A percentile compares a stretch with the other conserved stretches of the same genome.
These are phyloP conservation scores for Gambusia affinis DNA, from an alignment of 2,113 vertebrate species.

Conservation along the genomic window DNA sequence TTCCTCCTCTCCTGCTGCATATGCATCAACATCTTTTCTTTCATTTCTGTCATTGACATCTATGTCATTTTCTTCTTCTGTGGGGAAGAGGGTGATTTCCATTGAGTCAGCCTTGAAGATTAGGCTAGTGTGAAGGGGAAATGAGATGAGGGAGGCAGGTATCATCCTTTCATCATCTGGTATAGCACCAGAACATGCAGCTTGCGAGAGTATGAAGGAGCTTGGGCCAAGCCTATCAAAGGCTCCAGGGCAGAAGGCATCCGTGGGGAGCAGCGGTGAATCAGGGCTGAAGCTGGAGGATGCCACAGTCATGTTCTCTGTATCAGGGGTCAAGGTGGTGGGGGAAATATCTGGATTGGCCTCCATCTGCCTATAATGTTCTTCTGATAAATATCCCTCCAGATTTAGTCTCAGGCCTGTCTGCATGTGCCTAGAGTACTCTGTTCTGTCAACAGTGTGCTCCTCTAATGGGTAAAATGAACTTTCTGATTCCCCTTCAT, in stretches of 20 bases:
- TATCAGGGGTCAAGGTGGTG: slow-evolving; percentile 65
- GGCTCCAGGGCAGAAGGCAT: slow-evolving; percentile 62
- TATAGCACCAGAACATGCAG: slow-evolving; percentile 70
- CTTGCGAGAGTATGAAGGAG: slow-evolving; percentile 77
- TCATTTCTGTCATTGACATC: slow-evolving; percentile 61
- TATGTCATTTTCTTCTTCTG: slow-evolving; percentile 76
- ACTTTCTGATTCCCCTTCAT: slow-evolving; percentile 68
- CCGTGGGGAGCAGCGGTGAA: slow-evolving; percentile 58
- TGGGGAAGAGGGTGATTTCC: slow-evolving; percentile 86
- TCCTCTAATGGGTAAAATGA: slow-evolving; percentile 66
- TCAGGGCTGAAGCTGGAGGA: slow-evolving; percentile 64
- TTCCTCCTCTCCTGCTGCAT: slow-evolving; percentile 83
- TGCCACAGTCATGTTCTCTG: slow-evolving; percentile 72
- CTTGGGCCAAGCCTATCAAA: slow-evolving; percentile 68
- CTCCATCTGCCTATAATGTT: slow-evolving; percentile 61
- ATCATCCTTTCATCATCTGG: slow-evolving; percentile 86
- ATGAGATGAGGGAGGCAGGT: slow-evolving; percentile 88
- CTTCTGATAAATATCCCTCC: slow-evolving; percentile 72
- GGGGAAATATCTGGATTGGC: slow-evolving; percentile 59
- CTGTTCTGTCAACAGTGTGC: slow-evolving; percentile 19
- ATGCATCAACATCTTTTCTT: slow-evolving; percentile 74
- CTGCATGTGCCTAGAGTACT: slow-evolving; percentile 53
- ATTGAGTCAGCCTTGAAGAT: slow-evolving; percentile 93
- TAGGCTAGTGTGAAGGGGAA: slow-evolving; percentile 89
- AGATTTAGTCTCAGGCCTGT: slow-evolving; percentile 72